These are phyloP conservation scores for Petrocephalus schoutedeni DNA, from an alignment of 2,797 vertebrate species.

Conservation along the genomic window DNA sequence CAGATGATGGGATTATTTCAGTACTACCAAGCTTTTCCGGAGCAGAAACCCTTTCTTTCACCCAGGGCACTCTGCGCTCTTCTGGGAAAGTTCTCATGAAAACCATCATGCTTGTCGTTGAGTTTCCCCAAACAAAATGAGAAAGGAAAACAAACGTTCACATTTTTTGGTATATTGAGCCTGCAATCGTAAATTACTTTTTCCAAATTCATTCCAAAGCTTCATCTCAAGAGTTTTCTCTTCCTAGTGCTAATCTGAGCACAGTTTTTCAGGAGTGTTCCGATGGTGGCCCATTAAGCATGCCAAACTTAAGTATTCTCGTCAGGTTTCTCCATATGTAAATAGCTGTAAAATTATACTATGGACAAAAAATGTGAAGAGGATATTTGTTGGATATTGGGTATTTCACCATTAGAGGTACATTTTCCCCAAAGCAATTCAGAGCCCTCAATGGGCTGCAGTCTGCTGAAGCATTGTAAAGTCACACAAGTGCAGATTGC, in stretches of 20 bases:
- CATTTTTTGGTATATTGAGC: neutral
- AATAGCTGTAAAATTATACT: constrained; percentile 3
- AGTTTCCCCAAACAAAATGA: neutral
- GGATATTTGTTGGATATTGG: neutral
- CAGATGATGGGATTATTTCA: neutral
- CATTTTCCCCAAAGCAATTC: neutral
- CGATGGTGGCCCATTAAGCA: neutral
- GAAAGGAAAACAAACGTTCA: neutral
- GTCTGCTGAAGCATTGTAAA: neutral
- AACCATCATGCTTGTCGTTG: neutral
- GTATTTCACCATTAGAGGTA: neutral
- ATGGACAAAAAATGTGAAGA: neutral
- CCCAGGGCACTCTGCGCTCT: neutral
- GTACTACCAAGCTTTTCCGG: neutral
- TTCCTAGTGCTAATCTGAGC: neutral
- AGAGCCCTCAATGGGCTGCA: neutral
- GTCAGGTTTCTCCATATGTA: neutral
- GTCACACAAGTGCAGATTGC: neutral
- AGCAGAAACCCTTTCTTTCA: neutral
- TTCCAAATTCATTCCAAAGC: neutral
- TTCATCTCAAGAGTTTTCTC: neutral
- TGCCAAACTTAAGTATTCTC: neutral
- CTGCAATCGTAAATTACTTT: neutral
- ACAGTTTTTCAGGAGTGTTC: neutral
- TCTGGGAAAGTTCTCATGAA: neutral